Percentiles rank a stretch among this genome's conserved stretches.
Evolutionary conservation across 37 sponge, comb jelly and placozoan species (phyloP).

Genomic region (Chondrosia reniformis): DNA sequence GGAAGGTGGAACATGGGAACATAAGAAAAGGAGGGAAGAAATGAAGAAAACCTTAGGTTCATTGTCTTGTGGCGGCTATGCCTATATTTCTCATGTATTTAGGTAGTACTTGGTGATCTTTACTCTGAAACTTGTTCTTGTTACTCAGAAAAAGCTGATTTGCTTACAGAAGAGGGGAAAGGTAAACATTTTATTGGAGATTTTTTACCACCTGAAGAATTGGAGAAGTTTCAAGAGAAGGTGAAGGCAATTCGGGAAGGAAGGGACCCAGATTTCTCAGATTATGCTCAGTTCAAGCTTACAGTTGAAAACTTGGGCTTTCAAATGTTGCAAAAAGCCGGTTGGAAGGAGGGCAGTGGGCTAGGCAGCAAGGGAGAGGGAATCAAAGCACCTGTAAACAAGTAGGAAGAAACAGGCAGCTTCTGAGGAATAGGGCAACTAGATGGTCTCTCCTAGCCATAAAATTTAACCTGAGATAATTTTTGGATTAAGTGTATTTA

Average conservation of each 20-base stretch:
- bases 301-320: slow-evolving; percentile 88
- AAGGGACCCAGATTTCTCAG: slow-evolving; percentile 59
- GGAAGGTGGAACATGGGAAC: slow-evolving; percentile 93
- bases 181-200: slow-evolving; percentile 97
- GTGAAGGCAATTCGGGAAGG: slow-evolving; percentile 63
- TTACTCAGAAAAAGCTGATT: slow-evolving; percentile 36
- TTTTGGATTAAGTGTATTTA: too few relatives aligned
- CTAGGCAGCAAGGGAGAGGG: slow-evolving; percentile 84
- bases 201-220: slow-evolving; percentile 89
- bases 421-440: too few relatives aligned
- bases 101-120: not conserved
- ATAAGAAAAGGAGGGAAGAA: slow-evolving; percentile 77
- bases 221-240: slow-evolving; percentile 79
- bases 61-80: not conserved
- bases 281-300: slow-evolving; percentile 76
- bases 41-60: slow-evolving; percentile 72
- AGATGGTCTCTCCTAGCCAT: too few relatives aligned
- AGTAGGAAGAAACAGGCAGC: too few relatives aligned
- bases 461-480: too few relatives aligned
- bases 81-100: not conserved
- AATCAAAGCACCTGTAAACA: slow-evolving; percentile 85
- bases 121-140: too few relatives aligned
- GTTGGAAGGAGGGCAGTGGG: slow-evolving; percentile 94
- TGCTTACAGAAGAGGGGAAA: slow-evolving; percentile 55
- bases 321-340: slow-evolving; percentile 92